Evolutionary conservation across 2,797 vertebrate genomes (phyloP).

Genomic region (Melopsittacus undulatus): DNA sequence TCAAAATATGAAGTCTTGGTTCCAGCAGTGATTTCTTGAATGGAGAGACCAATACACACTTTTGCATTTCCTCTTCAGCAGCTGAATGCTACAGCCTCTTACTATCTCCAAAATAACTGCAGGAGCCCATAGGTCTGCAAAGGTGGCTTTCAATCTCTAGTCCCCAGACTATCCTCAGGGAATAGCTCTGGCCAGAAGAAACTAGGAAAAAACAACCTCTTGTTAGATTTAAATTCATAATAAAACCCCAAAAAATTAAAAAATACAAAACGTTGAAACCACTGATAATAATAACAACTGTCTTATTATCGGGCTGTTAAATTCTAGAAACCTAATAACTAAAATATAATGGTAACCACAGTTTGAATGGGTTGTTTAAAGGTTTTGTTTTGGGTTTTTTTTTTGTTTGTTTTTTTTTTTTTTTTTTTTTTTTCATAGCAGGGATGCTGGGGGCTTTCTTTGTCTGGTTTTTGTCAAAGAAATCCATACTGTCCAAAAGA

Average conservation of each 20-base stretch:
- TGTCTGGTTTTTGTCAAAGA: not conserved
- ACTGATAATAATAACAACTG: not conserved
- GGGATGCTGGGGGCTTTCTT: not conserved
- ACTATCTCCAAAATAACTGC: not conserved
- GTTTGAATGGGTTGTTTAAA: not conserved
- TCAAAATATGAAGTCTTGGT: not conserved
- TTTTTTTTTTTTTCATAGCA: not conserved
- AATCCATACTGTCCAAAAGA: not conserved
- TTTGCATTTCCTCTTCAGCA: not conserved
- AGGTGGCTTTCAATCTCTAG: not conserved
- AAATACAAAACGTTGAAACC: not conserved
- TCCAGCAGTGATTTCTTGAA: not conserved
- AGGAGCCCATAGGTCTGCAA: not conserved
- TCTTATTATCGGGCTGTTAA: not conserved
- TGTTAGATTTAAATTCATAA: not conserved
- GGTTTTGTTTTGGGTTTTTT: too few relatives aligned
- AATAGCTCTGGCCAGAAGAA: not conserved
- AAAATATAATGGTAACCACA: not conserved
- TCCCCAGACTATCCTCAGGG: too few relatives aligned
- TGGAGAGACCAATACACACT: not conserved
- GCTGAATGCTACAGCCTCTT: not conserved
- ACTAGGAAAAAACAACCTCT: not conserved
- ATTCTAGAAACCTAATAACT: not conserved
- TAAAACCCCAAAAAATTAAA: not conserved
- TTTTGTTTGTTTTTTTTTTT: too few relatives aligned